Percentiles rank a stretch among this genome's conserved stretches.
phyloP scores from a whole-genome alignment of 2,797 vertebrate genomes.

The Eidolon dupreanum region DNA sequence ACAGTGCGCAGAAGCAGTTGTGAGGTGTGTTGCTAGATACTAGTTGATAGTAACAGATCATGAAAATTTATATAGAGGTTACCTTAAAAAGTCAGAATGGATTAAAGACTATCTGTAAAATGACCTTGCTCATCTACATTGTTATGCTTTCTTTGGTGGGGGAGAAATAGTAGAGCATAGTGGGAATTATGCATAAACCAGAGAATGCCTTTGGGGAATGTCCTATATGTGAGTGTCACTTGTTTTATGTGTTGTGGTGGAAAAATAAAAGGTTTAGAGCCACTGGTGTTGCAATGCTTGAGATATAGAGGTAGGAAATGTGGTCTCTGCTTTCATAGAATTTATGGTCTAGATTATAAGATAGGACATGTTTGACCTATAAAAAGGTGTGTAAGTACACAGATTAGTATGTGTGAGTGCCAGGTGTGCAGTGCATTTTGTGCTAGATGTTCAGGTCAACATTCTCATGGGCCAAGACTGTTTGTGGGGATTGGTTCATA shows the following conservation, averaged over 20 bases:
- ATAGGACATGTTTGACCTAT: neutral
- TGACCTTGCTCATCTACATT: neutral
- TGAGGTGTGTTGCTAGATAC: neutral
- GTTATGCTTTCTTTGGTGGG: neutral
- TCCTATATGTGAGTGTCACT: neutral
- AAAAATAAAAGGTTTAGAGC: neutral
- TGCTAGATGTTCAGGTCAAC: neutral
- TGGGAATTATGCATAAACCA: neutral
- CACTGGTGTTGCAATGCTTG: neutral
- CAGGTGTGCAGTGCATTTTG: neutral
- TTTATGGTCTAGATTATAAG: neutral
- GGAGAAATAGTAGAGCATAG: neutral
- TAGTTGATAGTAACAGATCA: neutral
- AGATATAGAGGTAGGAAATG: neutral
- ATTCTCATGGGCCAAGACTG: neutral
- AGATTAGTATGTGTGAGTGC: neutral
- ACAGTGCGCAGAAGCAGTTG: neutral
- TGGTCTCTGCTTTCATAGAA: neutral
- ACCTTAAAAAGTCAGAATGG: neutral
- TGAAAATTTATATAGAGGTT: neutral
- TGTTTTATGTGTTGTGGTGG: neutral
- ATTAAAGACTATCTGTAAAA: conserved; percentile 7
- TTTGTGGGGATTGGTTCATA: neutral
- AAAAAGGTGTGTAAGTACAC: neutral
- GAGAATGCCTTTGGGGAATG: neutral